A percentile compares a stretch with the other conserved stretches of the same genome.
phyloP scores from a whole-genome alignment of 2,797 vertebrate genomes.

The Periparus ater region DNA sequence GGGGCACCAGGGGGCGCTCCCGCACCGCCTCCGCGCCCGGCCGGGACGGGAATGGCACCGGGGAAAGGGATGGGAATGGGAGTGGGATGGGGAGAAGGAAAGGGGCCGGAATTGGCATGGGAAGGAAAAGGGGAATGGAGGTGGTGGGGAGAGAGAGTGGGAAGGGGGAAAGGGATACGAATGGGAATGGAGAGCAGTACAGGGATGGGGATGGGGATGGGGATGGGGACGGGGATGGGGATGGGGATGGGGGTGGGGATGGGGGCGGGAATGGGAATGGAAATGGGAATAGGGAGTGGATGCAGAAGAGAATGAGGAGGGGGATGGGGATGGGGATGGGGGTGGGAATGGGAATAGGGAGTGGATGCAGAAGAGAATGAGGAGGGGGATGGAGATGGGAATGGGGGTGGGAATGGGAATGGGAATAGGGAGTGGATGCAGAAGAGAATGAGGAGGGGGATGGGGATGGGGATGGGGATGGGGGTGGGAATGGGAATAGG shows the following conservation, averaged over 20 bases:
- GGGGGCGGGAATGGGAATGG: too few relatives aligned
- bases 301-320: neutral
- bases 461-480: accelerated
- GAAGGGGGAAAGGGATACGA: accelerated
- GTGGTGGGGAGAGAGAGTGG: too few relatives aligned
- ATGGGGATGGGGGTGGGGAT: too few relatives aligned
- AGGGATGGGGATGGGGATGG: neutral
- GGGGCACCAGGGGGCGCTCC: conserved; percentile 15
- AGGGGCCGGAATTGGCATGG: too few relatives aligned
- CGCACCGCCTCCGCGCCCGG: neutral
- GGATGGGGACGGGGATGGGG: neutral
- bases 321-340: accelerated
- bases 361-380: too few relatives aligned
- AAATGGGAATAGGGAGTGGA: too few relatives aligned
- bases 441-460: neutral
- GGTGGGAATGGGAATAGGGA: accelerated
- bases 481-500: too few relatives aligned
- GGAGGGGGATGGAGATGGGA: accelerated
- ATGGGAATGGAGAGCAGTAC: accelerated
- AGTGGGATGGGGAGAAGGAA: neutral
- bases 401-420: too few relatives aligned
- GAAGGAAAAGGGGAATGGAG: neutral
- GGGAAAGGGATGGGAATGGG: neutral
- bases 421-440: neutral
- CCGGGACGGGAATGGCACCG: accelerated